Conservation (phyloP, 2,113 vertebrate genomes). For the Sander lucioperca region DNA sequence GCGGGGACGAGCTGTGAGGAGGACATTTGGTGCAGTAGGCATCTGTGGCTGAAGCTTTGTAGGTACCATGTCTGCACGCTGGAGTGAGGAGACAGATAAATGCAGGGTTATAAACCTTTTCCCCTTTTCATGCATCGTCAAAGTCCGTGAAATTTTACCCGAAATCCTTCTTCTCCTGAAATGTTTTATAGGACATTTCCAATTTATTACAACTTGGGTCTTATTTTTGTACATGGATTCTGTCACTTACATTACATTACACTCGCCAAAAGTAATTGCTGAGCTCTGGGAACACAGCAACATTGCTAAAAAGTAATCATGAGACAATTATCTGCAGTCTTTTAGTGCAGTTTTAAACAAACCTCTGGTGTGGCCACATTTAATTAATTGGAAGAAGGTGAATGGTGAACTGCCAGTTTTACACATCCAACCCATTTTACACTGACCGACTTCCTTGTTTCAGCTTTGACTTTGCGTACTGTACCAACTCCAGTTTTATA, state of each 20-base stretch:
- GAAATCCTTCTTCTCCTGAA: constrained; percentile 10
- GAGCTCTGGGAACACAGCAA: constrained; percentile 13
- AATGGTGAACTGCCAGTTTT: not conserved
- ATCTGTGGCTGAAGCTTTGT: constrained; percentile 86
- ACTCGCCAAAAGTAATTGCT: constrained; percentile 4
- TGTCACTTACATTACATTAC: not conserved
- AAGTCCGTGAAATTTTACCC: not conserved
- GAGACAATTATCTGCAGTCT: constrained; percentile 14
- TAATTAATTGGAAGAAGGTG: not conserved
- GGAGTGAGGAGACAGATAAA: constrained; percentile 43
- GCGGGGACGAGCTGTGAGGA: constrained; percentile 86
- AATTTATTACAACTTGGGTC: not conserved
- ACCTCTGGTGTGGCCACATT: not conserved
- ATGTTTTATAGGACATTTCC: constrained; percentile 7
- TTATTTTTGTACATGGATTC: constrained; percentile 4
- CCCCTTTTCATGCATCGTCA: not conserved
- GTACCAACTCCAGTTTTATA: not conserved
- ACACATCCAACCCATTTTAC: not conserved
- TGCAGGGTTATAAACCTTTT: constrained; percentile 4
- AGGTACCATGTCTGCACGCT: constrained; percentile 87
- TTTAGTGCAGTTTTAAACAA: not conserved
- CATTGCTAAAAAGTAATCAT: not conserved
- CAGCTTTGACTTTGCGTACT: not conserved
- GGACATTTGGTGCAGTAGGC: constrained; percentile 88
- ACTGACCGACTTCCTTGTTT: not conserved